Base-by-base conservation (phyloP, 2,888 invertebrate species). In the Phania funesta region DNA sequence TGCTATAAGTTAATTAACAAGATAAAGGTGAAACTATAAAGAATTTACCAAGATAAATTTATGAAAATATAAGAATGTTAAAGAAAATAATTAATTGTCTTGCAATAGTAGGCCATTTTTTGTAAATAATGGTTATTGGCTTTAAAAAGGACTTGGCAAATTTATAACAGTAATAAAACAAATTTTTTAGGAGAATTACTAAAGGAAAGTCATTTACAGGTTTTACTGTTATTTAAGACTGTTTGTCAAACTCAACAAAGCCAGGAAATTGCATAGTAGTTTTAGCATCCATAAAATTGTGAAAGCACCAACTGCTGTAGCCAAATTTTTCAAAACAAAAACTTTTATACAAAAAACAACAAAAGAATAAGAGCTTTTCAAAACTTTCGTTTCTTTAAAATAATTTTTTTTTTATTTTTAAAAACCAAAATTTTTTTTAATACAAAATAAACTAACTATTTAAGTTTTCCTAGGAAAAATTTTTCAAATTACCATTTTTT, bases 1-100 rank as follows among this genome's bases (percentile, higher is more conserved):
- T 41, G 52, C 52, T 32, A 54, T 62, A 44, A 74, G 73, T 74
- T 74, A 64, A 74, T 74, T 74, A 74, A 50, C 35, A 48, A 24
- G 13, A 32, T 8, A 20, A 26, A 26, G 38, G 24, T 38, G 32
- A 38, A 46, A 32, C 22, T 18, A n/a, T 13, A 50, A 52, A 50
- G 60, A 62, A 20, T 35, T 35, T 41, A 13, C 16, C 18, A 11
- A 46, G 29, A 20, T 13, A 52, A 44, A 74, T 74, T 74, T 74
- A 74, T 64, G 62, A 26, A 44, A n/a, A n/a, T 29, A 29, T 16
- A 41, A 68, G 26, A 20, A 41, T 52, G 29, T 9, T 38, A 73
- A 73, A 4, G 18, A 48, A 62, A 52, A 32, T 29, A 22, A 52
- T 62, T 73, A 73, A 52, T 62, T 73, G 29, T 52, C 7, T 32